A percentile compares a stretch with the other conserved stretches of the same genome.
phyloP scores from a whole-genome alignment of 1,140 invertebrate genomes.

The Calephelis virginiensis region DNA sequence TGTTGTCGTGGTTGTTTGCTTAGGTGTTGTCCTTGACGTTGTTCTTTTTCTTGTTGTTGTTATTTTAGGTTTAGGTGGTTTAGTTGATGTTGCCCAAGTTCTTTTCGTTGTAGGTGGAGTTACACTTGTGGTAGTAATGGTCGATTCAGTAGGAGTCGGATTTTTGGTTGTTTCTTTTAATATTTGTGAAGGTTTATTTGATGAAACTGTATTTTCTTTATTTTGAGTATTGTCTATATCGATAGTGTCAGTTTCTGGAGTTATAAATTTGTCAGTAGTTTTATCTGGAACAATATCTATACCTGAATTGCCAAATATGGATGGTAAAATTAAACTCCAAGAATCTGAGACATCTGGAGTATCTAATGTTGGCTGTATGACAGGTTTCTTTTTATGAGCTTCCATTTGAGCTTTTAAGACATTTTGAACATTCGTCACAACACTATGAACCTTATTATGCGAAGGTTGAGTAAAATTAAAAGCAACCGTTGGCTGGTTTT shows the following conservation, averaged over 20 bases:
- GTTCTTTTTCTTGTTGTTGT: conserved; percentile 30
- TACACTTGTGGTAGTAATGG: conserved; percentile 36
- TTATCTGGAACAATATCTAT: conserved; percentile 81
- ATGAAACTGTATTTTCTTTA: conserved; percentile 53
- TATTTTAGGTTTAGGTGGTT: conserved; percentile 32
- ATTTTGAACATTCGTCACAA: conserved; percentile 89
- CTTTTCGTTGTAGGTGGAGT: conserved; percentile 33
- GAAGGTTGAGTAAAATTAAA: conserved; percentile 75
- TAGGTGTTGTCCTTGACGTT: conserved; percentile 34
- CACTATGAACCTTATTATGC: conserved; percentile 85
- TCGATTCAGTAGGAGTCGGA: conserved; percentile 21
- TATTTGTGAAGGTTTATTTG: conserved; percentile 37
- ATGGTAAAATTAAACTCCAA: conserved; percentile 89
- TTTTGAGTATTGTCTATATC: conserved; percentile 58
- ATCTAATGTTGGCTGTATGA: conserved; percentile 79
- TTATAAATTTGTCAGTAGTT: conserved; percentile 73
- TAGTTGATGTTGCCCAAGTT: conserved; percentile 32
- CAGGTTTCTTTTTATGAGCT: conserved; percentile 81
- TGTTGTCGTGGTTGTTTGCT: conserved; percentile 30
- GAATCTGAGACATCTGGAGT: conserved; percentile 85
- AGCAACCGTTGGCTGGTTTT: conserved; percentile 70
- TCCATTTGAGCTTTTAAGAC: conserved; percentile 88
- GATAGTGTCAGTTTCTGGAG: conserved; percentile 79
- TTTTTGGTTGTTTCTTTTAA: conserved; percentile 21
- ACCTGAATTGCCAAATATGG: conserved; percentile 85